These are phyloP conservation scores for Hirtodrosophila trivittata DNA, from an alignment of 2,888 invertebrate genomes.

Conservation along the genomic window DNA sequence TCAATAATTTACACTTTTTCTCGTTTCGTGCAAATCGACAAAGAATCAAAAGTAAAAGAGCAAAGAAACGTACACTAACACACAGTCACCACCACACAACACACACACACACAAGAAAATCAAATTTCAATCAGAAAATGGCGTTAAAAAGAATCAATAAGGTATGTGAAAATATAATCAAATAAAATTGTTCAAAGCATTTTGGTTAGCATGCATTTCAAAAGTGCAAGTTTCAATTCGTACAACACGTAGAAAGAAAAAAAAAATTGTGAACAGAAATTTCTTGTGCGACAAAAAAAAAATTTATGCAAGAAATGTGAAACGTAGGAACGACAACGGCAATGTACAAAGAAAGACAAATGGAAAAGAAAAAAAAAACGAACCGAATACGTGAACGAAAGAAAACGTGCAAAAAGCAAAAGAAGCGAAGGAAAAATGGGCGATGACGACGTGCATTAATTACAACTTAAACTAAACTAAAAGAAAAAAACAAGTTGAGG, in stretches of 20 bases:
- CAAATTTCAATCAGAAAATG: slow-evolving; percentile 87
- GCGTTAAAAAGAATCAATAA: slow-evolving; percentile 99
- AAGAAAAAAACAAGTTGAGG: slow-evolving; percentile 51
- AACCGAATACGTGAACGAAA: slow-evolving; percentile 61
- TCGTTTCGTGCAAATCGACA: slow-evolving; percentile 57
- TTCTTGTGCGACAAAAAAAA: slow-evolving; percentile 65
- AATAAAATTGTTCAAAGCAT: slow-evolving; percentile 55
- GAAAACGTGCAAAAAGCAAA: slow-evolving; percentile 72
- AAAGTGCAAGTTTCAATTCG: slow-evolving; percentile 33
- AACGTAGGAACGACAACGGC: slow-evolving; percentile 74
- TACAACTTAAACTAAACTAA: slow-evolving; percentile 44
- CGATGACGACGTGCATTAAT: slow-evolving; percentile 71
- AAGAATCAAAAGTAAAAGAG: slow-evolving; percentile 58
- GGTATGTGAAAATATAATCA: slow-evolving; percentile 83
- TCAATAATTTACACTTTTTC: slow-evolving; percentile 53
- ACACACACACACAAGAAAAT: slow-evolving; percentile 77
- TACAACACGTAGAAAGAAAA: slow-evolving; percentile 18
- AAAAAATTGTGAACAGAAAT: slow-evolving; percentile 54
- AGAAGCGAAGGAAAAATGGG: slow-evolving; percentile 64
- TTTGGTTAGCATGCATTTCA: slow-evolving; percentile 41
- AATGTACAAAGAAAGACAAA: slow-evolving; percentile 50
- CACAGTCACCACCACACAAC: slow-evolving; percentile 53
- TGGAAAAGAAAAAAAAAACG: slow-evolving; percentile 44
- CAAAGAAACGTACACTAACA: slow-evolving; percentile 68
- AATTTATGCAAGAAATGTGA: slow-evolving; percentile 82